Percentiles rank a stretch among this genome's conserved stretches.
phyloP scores from a whole-genome alignment of 2,113 vertebrate genomes.

The Riparia riparia region DNA sequence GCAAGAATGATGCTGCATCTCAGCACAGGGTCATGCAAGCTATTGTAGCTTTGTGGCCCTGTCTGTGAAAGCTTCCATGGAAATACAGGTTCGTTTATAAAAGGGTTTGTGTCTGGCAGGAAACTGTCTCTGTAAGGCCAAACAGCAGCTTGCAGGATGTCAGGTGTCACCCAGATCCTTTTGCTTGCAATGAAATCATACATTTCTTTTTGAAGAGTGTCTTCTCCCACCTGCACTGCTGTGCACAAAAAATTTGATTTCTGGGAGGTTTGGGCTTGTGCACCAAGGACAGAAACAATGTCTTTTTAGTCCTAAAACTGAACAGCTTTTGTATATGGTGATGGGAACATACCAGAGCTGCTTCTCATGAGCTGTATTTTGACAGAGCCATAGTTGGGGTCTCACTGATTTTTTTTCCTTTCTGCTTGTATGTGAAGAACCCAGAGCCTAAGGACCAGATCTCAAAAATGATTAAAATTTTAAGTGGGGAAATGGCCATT shows the following conservation, averaged over 20 bases:
- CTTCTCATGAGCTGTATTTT: neutral
- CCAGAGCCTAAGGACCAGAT: slow-evolving; percentile 97
- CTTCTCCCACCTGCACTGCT: neutral
- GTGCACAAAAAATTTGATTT: neutral
- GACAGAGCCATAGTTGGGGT: neutral
- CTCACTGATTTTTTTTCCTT: neutral
- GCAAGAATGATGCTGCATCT: neutral
- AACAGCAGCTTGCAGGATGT: neutral
- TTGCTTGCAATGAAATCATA: neutral
- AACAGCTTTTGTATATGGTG: neutral
- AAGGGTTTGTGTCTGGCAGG: neutral
- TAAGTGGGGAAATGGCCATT: slow-evolving; percentile 98
- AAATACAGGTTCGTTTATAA: neutral
- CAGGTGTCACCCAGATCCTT: neutral
- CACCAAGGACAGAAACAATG: neutral
- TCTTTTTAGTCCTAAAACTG: neutral
- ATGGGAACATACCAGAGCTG: neutral
- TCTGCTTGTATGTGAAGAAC: slow-evolving; percentile 78
- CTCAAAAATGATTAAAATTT: slow-evolving; percentile 99
- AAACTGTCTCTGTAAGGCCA: neutral
- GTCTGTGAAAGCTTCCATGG: neutral
- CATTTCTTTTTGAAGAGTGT: neutral
- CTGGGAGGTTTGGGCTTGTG: neutral
- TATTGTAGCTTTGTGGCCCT: neutral
- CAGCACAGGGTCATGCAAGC: neutral